Evolutionary conservation across 2,888 invertebrate genomes (phyloP), one percentile per base, ranked within the genome.

Genomic region (Sarcophaga rosellei): DNA sequence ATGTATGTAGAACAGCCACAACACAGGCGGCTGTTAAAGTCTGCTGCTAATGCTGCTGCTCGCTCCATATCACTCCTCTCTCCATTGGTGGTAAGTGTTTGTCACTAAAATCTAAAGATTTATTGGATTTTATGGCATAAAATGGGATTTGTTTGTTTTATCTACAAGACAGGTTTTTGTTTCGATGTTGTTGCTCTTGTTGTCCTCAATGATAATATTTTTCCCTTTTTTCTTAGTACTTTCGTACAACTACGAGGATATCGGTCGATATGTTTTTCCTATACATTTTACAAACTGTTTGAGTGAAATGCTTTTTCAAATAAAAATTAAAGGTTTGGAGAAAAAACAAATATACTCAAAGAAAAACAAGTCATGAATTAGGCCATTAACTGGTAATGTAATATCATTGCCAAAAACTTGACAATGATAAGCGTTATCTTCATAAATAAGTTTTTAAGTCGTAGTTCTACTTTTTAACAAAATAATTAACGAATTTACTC

Each of bases 121-220:
- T 91, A 91, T 91, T 91, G 90, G 91, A 90, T 90, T 90, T 90
- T 90, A 89, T 89, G 88, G 89, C 89, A 89, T 89, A 89, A 85
- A 86, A 88, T 87, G 76, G 75, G 81, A 85, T 85, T 85, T 83
- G 70, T 72, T 68, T 68, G 74, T 66, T 81, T 81, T 81, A 81
- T 81, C 80, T 74, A 66, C 47, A 61, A 74, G 73, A 68, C 80
- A 61, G 25, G 63, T 44, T 72, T 57, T 53, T 20, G 17, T 17
- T 21, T 53, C 17, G 23, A 17, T 76, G 10, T 47, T 45, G 47
- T 61, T 20, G 44, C 47, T 53, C 15, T 17, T 53, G 53, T 17
- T 53, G 53, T 5, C 17, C 4, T 15, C 53, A 53, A 15, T 12
- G 53, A 5, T 53, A 53, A 4, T 17, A 53, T 53, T 53, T 53